Conservation (phyloP, 2,797 vertebrate species). For the Anguilla obscura region DNA sequence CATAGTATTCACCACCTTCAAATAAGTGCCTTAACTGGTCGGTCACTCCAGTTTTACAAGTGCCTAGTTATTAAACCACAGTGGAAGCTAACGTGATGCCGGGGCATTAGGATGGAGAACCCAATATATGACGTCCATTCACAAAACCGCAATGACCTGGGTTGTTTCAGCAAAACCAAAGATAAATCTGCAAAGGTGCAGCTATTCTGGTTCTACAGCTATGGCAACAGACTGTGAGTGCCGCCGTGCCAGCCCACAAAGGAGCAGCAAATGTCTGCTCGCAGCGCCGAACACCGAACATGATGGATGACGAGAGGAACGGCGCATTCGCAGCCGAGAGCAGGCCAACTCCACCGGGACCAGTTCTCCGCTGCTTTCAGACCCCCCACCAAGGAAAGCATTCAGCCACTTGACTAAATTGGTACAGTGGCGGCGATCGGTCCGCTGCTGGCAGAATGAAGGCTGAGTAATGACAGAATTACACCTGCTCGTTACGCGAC, state of each 20-base stretch:
- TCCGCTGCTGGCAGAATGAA: neutral
- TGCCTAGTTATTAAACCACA: neutral
- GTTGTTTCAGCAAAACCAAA: neutral
- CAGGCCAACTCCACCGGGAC: neutral
- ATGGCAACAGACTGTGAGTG: neutral
- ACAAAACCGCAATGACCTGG: neutral
- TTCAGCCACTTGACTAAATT: neutral
- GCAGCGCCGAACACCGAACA: neutral
- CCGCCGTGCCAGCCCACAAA: neutral
- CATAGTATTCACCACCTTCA: no score
- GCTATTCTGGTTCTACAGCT: neutral
- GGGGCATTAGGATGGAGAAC: neutral
- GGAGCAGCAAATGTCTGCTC: neutral
- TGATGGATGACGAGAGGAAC: neutral
- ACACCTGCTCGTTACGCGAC: slow-evolving; percentile 14
- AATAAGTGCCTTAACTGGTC: no score
- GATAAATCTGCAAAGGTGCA: neutral
- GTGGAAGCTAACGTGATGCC: neutral
- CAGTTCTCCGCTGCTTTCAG: slow-evolving; percentile 17
- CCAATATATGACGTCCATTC: neutral
- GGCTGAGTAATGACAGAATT: slow-evolving; percentile 26
- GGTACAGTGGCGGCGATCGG: neutral
- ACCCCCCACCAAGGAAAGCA: neutral
- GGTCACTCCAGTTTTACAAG: no score
- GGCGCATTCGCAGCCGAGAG: neutral